Evolutionary conservation across 1,140 invertebrate genomes (phyloP).

Genomic region (Cydia amplana): DNA sequence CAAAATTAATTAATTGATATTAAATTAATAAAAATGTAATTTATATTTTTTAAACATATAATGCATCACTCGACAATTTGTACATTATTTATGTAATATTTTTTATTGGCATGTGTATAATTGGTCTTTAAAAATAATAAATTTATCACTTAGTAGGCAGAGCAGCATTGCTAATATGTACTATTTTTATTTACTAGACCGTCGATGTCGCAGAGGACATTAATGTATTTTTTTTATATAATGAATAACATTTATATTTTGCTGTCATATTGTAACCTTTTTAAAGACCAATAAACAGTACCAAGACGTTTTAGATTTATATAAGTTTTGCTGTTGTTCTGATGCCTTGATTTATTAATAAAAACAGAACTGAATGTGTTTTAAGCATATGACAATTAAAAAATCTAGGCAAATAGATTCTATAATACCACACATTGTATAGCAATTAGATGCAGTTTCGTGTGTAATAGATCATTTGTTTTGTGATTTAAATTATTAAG

Average conservation of each 20-base stretch:
- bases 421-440: neutral
- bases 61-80: conserved; percentile 16
- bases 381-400: neutral
- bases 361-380: neutral
- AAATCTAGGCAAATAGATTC: neutral
- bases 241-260: neutral
- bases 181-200: neutral
- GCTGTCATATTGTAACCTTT: neutral
- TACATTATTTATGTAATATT: conserved; percentile 10
- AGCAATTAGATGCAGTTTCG: neutral
- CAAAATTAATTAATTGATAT: conserved; percentile 26
- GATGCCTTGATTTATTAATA: neutral
- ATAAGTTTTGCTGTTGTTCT: neutral
- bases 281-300: neutral
- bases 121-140: neutral
- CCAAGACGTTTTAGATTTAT: neutral
- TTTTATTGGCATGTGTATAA: neutral
- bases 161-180: neutral
- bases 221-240: neutral
- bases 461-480: neutral
- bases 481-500: too few species aligned
- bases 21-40: conserved; percentile 21
- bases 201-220: neutral
- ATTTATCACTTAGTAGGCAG: neutral
- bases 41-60: conserved; percentile 10